phyloP scores from a whole-genome alignment of 1,140 invertebrate genomes.

The Papilio helenus region DNA sequence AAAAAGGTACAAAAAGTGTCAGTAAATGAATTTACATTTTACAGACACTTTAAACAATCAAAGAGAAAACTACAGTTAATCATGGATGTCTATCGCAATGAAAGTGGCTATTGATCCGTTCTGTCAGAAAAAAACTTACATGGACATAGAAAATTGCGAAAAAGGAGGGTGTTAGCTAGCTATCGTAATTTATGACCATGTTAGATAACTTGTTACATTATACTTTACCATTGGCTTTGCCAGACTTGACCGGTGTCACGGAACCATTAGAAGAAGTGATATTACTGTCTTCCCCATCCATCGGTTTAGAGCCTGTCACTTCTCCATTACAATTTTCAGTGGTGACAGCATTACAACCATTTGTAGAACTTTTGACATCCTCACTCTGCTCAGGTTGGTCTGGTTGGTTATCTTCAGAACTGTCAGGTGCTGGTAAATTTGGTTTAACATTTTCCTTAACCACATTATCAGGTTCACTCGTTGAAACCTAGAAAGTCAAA shows the following conservation, averaged over 20 bases:
- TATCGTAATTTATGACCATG: too few species aligned
- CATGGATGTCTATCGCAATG: too few species aligned
- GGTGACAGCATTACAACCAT: slow-evolving; percentile 61
- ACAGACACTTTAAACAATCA: background rate
- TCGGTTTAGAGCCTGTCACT: slow-evolving; percentile 82
- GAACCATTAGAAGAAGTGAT: slow-evolving; percentile 78
- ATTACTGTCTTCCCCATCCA: slow-evolving; percentile 83
- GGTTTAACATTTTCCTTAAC: slow-evolving; percentile 56
- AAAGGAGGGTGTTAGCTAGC: too few species aligned
- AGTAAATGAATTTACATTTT: background rate
- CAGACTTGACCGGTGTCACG: slow-evolving; percentile 61
- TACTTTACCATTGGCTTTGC: slow-evolving; percentile 61
- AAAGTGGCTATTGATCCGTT: too few species aligned
- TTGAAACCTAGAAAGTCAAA: slow-evolving; percentile 72
- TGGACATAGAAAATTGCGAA: too few species aligned
- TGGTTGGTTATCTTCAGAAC: slow-evolving; percentile 80
- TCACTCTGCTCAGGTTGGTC: slow-evolving; percentile 82
- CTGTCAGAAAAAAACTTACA: too few species aligned
- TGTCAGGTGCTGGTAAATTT: slow-evolving; percentile 82
- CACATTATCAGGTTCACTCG: slow-evolving; percentile 80
- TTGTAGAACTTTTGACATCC: slow-evolving; percentile 59
- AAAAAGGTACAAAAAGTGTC: background rate
- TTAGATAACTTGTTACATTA: too few species aligned
- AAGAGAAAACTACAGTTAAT: background rate
- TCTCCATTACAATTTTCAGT: slow-evolving; percentile 74